phyloP scores from a whole-genome alignment of 2,113 vertebrate genomes.

The Hemichromis elongatus region DNA sequence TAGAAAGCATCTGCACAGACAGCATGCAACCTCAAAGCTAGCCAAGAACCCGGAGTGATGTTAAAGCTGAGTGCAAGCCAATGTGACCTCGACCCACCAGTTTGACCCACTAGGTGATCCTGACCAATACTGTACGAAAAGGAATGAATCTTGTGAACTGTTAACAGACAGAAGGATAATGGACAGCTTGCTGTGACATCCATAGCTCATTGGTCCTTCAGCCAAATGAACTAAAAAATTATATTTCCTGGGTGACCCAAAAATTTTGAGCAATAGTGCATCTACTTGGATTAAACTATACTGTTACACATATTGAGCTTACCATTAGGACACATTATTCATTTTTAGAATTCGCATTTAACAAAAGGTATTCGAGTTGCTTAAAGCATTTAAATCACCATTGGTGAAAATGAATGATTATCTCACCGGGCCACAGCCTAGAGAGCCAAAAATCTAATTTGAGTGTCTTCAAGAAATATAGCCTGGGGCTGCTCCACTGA shows the following conservation, averaged over 20 bases:
- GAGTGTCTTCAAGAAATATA: conserved; percentile 37
- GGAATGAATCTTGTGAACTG: not conserved
- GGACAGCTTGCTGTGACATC: not conserved
- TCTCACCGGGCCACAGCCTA: conserved; percentile 14
- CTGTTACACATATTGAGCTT: not conserved
- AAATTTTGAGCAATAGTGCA: not conserved
- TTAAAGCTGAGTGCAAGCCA: not conserved
- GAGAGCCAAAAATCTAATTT: conserved; percentile 50
- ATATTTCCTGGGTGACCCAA: not conserved
- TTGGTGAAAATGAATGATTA: conserved; percentile 32
- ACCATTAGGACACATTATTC: not conserved
- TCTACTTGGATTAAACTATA: not conserved
- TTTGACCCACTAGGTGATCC: not conserved
- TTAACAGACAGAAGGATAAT: not conserved
- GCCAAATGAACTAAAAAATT: not conserved
- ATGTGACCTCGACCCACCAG: not conserved
- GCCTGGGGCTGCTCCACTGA: conserved; percentile 18
- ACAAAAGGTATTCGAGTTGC: not conserved
- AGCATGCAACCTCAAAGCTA: not conserved
- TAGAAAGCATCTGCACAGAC: not conserved
- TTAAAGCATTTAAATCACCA: conserved; percentile 30
- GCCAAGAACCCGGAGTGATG: not conserved
- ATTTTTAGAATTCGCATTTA: not conserved
- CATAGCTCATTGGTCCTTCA: not conserved
- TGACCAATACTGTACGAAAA: not conserved